Conservation (phyloP, 2,113 vertebrate genomes). For the Vimba vimba region DNA sequence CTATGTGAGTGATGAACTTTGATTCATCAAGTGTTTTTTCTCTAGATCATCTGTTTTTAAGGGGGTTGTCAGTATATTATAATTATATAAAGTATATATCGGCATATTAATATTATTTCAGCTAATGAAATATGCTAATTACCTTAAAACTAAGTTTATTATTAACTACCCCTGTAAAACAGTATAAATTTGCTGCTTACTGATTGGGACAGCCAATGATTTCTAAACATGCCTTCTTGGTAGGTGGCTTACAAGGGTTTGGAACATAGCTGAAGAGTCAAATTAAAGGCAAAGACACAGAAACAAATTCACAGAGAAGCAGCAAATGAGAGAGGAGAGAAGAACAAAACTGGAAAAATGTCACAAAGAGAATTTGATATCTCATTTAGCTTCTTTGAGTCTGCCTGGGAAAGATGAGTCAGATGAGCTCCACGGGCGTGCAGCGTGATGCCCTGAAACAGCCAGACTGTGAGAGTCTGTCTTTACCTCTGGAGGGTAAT, state of each 20-base stretch:
- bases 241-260: neutral
- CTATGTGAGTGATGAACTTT: neutral
- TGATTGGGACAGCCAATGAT: neutral
- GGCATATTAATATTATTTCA: neutral
- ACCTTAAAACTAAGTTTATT: too few species aligned
- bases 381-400: constrained; percentile 4
- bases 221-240: neutral
- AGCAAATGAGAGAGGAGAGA: neutral
- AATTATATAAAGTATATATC: too few species aligned
- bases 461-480: constrained; percentile 52
- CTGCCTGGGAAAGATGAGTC: constrained; percentile 22
- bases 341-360: neutral
- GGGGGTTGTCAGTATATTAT: neutral
- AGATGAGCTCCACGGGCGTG: neutral
- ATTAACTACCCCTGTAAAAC: too few species aligned
- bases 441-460: neutral
- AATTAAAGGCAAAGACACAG: neutral
- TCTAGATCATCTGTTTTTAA: neutral
- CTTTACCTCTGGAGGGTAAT: constrained; percentile 68
- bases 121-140: too few species aligned
- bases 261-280: neutral
- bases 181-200: neutral
- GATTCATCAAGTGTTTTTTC: neutral
- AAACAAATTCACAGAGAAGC: neutral
- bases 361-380: neutral